Percentiles rank a stretch among this genome's conserved stretches.
Conservation (phyloP, 2,888 invertebrate species). For the Dryocosmus kuriphilus region DNA sequence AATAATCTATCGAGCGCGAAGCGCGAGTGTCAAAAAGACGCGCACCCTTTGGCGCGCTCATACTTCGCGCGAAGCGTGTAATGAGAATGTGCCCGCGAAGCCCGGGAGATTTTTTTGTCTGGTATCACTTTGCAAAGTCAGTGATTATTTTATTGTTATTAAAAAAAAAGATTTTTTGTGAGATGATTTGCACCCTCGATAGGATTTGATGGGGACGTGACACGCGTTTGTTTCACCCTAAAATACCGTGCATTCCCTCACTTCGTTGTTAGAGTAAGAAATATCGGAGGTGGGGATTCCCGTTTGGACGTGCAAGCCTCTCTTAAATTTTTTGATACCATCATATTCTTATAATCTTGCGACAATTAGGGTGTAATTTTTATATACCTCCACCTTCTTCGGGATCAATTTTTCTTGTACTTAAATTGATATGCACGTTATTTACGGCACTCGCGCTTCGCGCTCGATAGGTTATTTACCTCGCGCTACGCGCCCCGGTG, state of each 20-base stretch:
- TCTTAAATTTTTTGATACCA: not conserved
- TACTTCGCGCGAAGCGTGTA: too few species aligned
- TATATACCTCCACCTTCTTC: not conserved
- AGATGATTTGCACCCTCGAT: slow-evolving; percentile 2
- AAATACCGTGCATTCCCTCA: slow-evolving; percentile 66
- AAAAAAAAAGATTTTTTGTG: not conserved
- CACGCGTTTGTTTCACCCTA: slow-evolving; percentile 67
- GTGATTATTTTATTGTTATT: not conserved
- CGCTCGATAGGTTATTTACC: too few species aligned
- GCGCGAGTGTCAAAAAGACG: too few species aligned
- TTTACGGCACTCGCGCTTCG: too few species aligned
- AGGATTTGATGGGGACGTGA: slow-evolving; percentile 20
- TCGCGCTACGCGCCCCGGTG: too few species aligned
- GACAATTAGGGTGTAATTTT: not conserved
- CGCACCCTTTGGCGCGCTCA: too few species aligned
- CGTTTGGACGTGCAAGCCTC: slow-evolving; percentile 11
- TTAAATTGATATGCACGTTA: not conserved
- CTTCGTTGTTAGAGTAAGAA: slow-evolving; percentile 63
- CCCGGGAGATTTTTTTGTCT: not conserved
- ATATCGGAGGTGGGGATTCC: slow-evolving; percentile 58
- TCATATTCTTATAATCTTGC: not conserved
- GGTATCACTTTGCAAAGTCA: not conserved
- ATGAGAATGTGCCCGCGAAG: too few species aligned
- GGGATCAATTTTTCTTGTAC: not conserved
- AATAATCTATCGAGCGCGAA: too few species aligned